Percentiles rank a stretch among this genome's conserved stretches.
Evolutionary conservation across 2,888 invertebrate genomes (phyloP).

Genomic region (Chromoteleia sp.): DNA sequence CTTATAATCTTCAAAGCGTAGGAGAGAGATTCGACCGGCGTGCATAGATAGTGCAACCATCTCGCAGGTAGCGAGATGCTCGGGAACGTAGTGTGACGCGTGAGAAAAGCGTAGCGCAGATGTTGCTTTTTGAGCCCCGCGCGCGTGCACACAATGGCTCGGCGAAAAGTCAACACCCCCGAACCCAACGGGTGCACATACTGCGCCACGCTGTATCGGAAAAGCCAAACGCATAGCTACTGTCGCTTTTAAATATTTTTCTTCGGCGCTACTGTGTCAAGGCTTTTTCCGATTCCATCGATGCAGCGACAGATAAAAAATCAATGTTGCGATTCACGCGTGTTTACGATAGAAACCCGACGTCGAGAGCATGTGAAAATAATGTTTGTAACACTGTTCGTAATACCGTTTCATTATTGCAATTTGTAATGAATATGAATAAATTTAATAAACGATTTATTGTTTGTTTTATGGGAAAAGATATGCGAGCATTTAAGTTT

Average conservation of each 20-base stretch:
- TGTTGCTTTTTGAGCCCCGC: constrained; percentile 2
- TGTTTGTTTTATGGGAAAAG: constrained; percentile 4
- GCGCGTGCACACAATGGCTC: constrained; percentile 29
- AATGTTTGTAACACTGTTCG: background rate
- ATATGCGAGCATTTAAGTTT: background rate
- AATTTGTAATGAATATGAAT: background rate
- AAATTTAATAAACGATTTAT: background rate
- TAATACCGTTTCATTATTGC: background rate
- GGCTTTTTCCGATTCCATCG: constrained; percentile 50
- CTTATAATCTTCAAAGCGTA: constrained; percentile 45
- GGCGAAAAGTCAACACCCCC: constrained; percentile 48
- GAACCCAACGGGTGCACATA: constrained; percentile 12
- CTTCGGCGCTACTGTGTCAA: constrained; percentile 56
- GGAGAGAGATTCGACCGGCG: constrained; percentile 38
- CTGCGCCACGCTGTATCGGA: constrained; percentile 1
- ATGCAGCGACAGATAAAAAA: constrained; percentile 41
- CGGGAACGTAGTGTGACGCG: constrained; percentile 40
- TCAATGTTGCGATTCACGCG: constrained; percentile 61
- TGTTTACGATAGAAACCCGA: constrained; percentile 24
- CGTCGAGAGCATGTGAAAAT: constrained; percentile 31
- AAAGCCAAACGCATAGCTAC: constrained; percentile 16
- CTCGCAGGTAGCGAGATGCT: constrained; percentile 37
- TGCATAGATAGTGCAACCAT: constrained; percentile 36
- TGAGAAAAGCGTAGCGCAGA: constrained; percentile 33
- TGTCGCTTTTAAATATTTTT: constrained; percentile 57